Evolutionary conservation across 2,888 invertebrate genomes (phyloP), one percentile per base, ranked within the genome.

Genomic region (Clanis bilineata): DNA sequence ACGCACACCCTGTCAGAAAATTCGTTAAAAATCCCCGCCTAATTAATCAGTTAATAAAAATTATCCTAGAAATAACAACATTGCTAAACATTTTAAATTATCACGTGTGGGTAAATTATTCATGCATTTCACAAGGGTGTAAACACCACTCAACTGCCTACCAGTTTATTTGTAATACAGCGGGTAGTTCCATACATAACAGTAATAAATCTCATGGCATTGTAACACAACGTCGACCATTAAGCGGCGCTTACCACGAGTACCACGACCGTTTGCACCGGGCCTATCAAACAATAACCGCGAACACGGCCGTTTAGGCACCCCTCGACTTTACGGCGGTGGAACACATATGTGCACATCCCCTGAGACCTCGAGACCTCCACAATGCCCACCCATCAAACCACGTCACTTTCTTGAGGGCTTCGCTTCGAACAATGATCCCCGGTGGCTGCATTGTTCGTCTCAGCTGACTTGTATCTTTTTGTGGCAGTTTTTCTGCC

Each of bases 331-430:
- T 9, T 36, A 10, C 36, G 2, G 12, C 36, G 9, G 36, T 36
- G 41, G 5, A 41, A 66, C 74, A 71, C 73, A 70, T 73, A 74
- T 74, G 77, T 74, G 73, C 74, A 66, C 60, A 60, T 39, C 56
- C 39, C 51, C 38, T 25, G 59, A 51, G 59, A 21, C 39, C 69
- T 73, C 66, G 73, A 63, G 60, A 54, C 60, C 43, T 44, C 56
- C 67, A 79, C 74, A 82, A 79, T 75, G 73, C 72, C 72, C 65
- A 68, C 73, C 82, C 81, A 86, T 87, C 84, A 82, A 79, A 85
- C 72, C 80, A 83, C 79, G 77, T 82, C 82, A 88, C 88, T 89
- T 87, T 87, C 87, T 88, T 86, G 80, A 85, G 85, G 80, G 83
- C 62, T 68, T 81, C 83, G 82, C 81, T 83, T 71, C 65, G 64